These are phyloP conservation scores for Morphnarchus princeps DNA, from an alignment of 2,113 vertebrate species.

Conservation along the genomic window DNA sequence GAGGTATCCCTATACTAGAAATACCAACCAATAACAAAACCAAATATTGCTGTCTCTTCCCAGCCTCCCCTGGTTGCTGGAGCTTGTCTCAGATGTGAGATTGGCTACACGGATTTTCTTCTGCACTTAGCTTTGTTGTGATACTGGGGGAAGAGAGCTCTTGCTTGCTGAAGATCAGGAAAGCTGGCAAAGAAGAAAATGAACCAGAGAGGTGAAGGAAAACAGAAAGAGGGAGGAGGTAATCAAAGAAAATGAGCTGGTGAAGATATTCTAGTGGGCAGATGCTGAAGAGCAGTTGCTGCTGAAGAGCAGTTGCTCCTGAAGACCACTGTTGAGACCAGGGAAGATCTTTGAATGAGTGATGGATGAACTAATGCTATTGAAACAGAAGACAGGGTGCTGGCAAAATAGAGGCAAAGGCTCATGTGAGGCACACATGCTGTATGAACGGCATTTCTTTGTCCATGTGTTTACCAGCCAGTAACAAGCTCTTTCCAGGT, in stretches of 20 bases:
- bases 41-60: background rate
- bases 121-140: background rate
- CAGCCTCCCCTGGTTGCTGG: background rate
- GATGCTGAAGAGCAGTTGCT: background rate
- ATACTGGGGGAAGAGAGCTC: background rate
- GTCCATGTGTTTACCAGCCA: background rate
- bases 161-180: background rate
- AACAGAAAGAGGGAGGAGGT: background rate
- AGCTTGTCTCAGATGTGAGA: background rate
- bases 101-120: background rate
- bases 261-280: background rate
- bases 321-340: background rate
- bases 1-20: background rate
- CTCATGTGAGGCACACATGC: background rate
- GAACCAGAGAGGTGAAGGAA: background rate
- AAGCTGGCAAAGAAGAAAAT: background rate
- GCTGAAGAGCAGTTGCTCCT: background rate
- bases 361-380: background rate
- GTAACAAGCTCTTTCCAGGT: background rate
- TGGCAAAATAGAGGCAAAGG: background rate
- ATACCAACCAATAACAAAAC: conserved; percentile 31
- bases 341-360: background rate
- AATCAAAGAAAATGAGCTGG: background rate
- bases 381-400: background rate
- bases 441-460: background rate